Conservation (phyloP, 2,888 invertebrate species). For the Scaptomyza cyrtandrae region DNA sequence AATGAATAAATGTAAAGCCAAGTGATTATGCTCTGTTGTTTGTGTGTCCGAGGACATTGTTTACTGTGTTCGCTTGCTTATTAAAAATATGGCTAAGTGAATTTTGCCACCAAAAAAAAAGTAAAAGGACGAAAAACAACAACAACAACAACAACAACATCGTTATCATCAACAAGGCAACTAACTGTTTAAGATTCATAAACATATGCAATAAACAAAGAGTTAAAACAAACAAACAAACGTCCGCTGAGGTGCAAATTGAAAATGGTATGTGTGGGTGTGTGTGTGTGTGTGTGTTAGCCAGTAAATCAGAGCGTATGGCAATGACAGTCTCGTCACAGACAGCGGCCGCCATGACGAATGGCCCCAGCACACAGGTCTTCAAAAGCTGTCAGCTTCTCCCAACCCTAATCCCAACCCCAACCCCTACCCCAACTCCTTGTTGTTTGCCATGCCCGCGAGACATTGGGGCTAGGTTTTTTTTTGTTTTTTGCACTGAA, state of each 20-base stretch:
- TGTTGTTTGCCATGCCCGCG: slow-evolving; percentile 15
- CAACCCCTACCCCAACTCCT: slow-evolving; percentile 11
- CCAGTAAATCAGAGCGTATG: slow-evolving; percentile 77
- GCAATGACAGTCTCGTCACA: slow-evolving; percentile 75
- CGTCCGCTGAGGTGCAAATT: slow-evolving; percentile 14
- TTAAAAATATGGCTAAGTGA: slow-evolving; percentile 69
- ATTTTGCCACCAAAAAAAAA: slow-evolving; percentile 47
- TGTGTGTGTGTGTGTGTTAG: slow-evolving; percentile 31
- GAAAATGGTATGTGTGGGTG: background rate
- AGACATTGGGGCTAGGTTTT: slow-evolving; percentile 12
- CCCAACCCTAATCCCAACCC: background rate
- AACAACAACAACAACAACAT: background rate
- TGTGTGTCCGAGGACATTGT: slow-evolving; percentile 32
- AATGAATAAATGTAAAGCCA: slow-evolving; percentile 10
- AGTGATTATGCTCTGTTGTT: slow-evolving; percentile 46
- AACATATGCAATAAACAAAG: slow-evolving; percentile 24
- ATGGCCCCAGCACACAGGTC: slow-evolving; percentile 47
- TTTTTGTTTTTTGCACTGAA: slow-evolving; percentile 44
- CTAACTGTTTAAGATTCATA: slow-evolving; percentile 45
- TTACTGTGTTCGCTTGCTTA: slow-evolving; percentile 50
- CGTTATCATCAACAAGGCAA: background rate
- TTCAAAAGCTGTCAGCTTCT: slow-evolving; percentile 35
- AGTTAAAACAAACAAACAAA: slow-evolving; percentile 3
- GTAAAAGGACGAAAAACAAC: background rate
- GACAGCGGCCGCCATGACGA: slow-evolving; percentile 72